Evolutionary conservation across 2,113 vertebrate species (phyloP).

Genomic region (Eurystomus gularis): DNA sequence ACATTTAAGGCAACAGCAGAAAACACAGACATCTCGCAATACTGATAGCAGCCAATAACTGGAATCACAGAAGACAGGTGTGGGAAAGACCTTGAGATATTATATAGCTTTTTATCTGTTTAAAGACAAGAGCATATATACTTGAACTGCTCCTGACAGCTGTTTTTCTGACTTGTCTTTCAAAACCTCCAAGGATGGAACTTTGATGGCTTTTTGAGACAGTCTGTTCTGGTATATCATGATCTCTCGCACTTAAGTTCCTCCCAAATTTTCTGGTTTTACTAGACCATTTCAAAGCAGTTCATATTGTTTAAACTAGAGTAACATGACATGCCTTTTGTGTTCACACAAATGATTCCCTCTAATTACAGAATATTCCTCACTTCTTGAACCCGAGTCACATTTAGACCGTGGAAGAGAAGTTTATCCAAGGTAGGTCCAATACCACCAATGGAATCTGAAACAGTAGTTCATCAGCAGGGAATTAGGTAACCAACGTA

Average conservation of each 20-base stretch:
- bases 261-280: not conserved
- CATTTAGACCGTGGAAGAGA: not conserved
- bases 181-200: not conserved
- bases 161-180: not conserved
- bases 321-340: not conserved
- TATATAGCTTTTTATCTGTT: not conserved
- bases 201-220: not conserved
- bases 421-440: not conserved
- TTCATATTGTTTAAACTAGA: not conserved
- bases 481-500: not conserved
- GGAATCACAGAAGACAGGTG: not conserved
- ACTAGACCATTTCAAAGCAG: not conserved
- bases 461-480: not conserved
- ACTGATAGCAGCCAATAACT: not conserved
- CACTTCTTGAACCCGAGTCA: not conserved
- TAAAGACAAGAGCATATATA: not conserved
- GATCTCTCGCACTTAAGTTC: not conserved
- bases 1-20: not conserved
- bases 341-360: not conserved
- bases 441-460: accelerated
- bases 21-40: not conserved
- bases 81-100: not conserved
- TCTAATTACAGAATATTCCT: not conserved
- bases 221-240: not conserved
- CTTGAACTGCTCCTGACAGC: not conserved